Evolutionary conservation across 2,797 vertebrate genomes (phyloP).

Genomic region (Cebuella pygmaea): DNA sequence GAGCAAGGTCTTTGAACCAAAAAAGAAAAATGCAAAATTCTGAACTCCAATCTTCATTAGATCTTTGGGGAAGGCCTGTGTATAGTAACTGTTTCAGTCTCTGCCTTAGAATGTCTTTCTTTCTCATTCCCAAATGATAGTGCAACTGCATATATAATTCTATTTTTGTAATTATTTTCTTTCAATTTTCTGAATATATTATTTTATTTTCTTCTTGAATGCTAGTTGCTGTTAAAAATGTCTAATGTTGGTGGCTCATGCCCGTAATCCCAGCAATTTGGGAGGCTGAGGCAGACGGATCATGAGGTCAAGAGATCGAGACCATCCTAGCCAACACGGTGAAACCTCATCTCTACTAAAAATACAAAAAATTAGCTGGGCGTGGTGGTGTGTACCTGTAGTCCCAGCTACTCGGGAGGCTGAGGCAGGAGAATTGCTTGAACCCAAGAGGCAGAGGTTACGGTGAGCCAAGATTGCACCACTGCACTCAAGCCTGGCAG

Average conservation of each 20-base stretch:
- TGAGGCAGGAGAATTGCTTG: too few species aligned
- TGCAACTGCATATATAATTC: not conserved
- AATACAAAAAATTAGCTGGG: too few species aligned
- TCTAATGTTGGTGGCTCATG: not conserved
- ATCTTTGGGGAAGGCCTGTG: not conserved
- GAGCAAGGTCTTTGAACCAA: not conserved
- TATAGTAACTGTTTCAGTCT: not conserved
- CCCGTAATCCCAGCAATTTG: too few species aligned
- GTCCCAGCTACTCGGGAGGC: too few species aligned
- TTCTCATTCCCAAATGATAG: not conserved
- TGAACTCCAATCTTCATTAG: not conserved
- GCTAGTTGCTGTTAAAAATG: not conserved
- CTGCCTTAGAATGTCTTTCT: not conserved
- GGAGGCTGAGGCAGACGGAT: too few species aligned
- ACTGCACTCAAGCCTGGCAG: too few species aligned
- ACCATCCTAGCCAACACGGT: too few species aligned
- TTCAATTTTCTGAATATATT: not conserved
- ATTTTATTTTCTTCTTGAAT: not conserved
- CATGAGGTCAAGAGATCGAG: too few species aligned
- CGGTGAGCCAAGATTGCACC: too few species aligned
- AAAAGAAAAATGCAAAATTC: not conserved
- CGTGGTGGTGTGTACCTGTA: accelerated
- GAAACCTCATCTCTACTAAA: too few species aligned
- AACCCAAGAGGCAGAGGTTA: too few species aligned
- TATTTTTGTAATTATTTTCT: not conserved